Percentiles rank a stretch among this genome's conserved stretches.
Evolutionary conservation across 1,140 invertebrate genomes (phyloP).

Genomic region (Catajapyx aquilonaris): DNA sequence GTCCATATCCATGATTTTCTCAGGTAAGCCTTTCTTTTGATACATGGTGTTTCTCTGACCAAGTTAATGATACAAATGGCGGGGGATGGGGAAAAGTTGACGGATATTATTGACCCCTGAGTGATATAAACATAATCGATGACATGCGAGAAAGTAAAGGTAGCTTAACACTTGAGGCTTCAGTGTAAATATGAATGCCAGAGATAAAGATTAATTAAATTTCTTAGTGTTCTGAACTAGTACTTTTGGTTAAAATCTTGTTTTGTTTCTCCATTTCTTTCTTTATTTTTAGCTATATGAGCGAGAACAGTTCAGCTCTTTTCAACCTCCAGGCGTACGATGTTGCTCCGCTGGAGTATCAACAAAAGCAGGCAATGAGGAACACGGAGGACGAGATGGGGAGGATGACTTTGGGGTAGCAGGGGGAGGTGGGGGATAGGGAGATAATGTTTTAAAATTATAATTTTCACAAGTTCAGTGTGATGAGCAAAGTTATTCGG

Average conservation of each 20-base stretch:
- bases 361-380: constrained; percentile 44
- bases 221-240: not conserved
- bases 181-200: not conserved
- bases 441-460: too few relatives aligned
- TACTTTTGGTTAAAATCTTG: not conserved
- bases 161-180: constrained; percentile 1
- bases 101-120: not conserved
- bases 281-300: constrained; percentile 32
- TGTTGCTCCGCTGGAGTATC: constrained; percentile 72
- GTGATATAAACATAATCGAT: constrained; percentile 6
- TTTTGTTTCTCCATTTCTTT: constrained; percentile 2
- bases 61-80: constrained; percentile 2
- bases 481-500: too few relatives aligned
- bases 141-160: not conserved
- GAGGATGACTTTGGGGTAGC: too few relatives aligned
- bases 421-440: too few relatives aligned
- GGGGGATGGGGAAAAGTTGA: not conserved
- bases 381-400: not conserved
- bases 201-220: constrained; percentile 1
- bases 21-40: constrained; percentile 31
- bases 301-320: constrained; percentile 44
- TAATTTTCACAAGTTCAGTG: too few relatives aligned
- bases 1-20: constrained; percentile 77
- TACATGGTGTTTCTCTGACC: too few relatives aligned
- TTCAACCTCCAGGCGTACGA: constrained; percentile 73